Percentiles rank a stretch among this genome's conserved stretches.
These are phyloP conservation scores for Hippocampus barbouri DNA, from an alignment of 2,113 vertebrate species.

Conservation along the genomic window DNA sequence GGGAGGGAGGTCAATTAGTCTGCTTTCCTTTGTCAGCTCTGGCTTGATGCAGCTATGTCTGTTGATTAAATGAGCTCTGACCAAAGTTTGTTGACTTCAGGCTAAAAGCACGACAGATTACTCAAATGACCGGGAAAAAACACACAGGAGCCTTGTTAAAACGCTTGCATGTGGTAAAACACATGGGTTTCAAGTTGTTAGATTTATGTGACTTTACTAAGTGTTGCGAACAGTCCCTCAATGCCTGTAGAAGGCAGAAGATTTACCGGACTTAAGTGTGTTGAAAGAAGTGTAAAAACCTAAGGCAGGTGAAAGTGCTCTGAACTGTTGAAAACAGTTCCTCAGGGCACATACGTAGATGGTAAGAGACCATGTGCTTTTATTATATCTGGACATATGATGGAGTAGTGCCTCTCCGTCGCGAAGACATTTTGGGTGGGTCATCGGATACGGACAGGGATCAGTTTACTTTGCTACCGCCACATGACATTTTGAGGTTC, in stretches of 20 bases:
- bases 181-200: slow-evolving; percentile 11
- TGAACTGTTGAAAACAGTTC: slow-evolving; percentile 11
- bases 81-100: slow-evolving; percentile 44
- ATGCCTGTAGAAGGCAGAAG: slow-evolving; percentile 13
- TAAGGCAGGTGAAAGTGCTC: slow-evolving; percentile 8
- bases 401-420: background rate
- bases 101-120: slow-evolving; percentile 28
- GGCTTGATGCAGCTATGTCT: slow-evolving; percentile 37
- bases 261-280: slow-evolving; percentile 17
- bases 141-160: slow-evolving; percentile 7
- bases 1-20: slow-evolving; percentile 63
- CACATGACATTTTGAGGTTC: too few species aligned
- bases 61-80: slow-evolving; percentile 50
- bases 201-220: slow-evolving; percentile 25
- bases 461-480: too few species aligned
- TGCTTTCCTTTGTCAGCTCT: slow-evolving; percentile 57
- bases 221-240: slow-evolving; percentile 4
- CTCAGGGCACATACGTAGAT: background rate
- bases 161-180: slow-evolving; percentile 18
- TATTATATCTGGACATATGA: background rate
- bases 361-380: background rate
- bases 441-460: too few species aligned
- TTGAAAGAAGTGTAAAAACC: slow-evolving; percentile 9
- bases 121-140: slow-evolving; percentile 24
- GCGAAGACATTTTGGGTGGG: too few species aligned